Evolutionary conservation across 2,113 vertebrate genomes (phyloP).

Genomic region (Bettongia penicillata): DNA sequence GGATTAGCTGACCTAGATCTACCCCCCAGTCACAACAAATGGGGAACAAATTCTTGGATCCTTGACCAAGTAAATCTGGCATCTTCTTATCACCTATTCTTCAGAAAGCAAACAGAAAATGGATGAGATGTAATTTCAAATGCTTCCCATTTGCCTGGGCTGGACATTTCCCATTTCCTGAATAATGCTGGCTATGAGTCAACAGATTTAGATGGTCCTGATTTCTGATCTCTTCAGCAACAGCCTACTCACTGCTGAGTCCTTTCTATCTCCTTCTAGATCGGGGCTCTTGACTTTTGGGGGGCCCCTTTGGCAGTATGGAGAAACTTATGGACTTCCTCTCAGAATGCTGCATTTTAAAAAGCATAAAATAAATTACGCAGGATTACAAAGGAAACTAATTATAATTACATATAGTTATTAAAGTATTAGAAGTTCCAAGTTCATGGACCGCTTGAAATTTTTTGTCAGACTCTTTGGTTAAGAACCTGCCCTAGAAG

Average conservation of each 20-base stretch:
- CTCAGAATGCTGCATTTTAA: background rate
- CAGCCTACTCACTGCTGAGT: background rate
- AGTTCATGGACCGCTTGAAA: background rate
- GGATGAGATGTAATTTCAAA: background rate
- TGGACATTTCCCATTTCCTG: constrained; percentile 24
- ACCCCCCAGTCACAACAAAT: background rate
- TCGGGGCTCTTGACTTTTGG: background rate
- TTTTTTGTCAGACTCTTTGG: background rate
- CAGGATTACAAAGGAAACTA: background rate
- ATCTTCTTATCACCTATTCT: background rate
- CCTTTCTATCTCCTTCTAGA: background rate
- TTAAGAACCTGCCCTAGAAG: background rate
- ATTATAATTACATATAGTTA: background rate
- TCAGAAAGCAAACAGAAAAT: background rate
- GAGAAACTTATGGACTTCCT: background rate
- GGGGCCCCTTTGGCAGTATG: background rate
- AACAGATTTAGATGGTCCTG: background rate
- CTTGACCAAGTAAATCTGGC: background rate
- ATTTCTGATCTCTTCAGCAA: background rate
- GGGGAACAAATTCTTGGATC: background rate
- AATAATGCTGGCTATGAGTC: background rate
- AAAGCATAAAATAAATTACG: background rate
- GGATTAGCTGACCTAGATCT: background rate
- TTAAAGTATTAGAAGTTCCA: background rate
- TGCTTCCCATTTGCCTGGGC: background rate